Conservation (phyloP, 2,797 vertebrate species). For the Pterois miles region DNA sequence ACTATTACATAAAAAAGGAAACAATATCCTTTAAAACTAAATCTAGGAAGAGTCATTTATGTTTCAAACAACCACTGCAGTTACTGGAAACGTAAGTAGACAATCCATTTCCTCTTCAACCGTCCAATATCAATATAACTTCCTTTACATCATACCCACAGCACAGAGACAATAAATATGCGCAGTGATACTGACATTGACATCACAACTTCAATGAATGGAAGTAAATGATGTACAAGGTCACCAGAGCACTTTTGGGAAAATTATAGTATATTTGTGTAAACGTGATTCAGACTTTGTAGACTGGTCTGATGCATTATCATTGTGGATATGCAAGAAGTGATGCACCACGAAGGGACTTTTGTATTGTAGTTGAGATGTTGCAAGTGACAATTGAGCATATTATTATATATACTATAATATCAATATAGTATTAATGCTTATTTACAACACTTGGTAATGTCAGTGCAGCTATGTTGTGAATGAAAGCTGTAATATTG, state of each 20-base stretch:
- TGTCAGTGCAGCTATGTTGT: too few species aligned
- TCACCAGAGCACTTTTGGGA: background rate
- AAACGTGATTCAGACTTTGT: background rate
- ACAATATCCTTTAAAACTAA: background rate
- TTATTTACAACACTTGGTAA: too few species aligned
- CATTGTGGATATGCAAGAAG: background rate
- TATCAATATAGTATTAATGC: too few species aligned
- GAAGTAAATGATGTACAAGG: background rate
- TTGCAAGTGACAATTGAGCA: background rate
- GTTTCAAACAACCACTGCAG: background rate
- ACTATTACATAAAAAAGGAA: background rate
- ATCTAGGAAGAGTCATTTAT: constrained; percentile 44
- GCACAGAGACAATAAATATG: constrained; percentile 19
- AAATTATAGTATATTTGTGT: background rate
- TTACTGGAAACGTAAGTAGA: constrained; percentile 39
- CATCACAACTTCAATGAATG: constrained; percentile 38
- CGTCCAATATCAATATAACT: constrained; percentile 10
- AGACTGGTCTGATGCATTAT: too few species aligned
- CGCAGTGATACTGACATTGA: constrained; percentile 7
- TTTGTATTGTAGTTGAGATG: background rate
- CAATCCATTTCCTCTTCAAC: constrained; percentile 61
- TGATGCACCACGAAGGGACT: background rate
- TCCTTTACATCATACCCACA: constrained; percentile 43
- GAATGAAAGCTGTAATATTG: too few species aligned
- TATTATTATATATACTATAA: too few species aligned